phyloP scores from a whole-genome alignment of 2,113 vertebrate species.

The Terrapene triunguis region DNA sequence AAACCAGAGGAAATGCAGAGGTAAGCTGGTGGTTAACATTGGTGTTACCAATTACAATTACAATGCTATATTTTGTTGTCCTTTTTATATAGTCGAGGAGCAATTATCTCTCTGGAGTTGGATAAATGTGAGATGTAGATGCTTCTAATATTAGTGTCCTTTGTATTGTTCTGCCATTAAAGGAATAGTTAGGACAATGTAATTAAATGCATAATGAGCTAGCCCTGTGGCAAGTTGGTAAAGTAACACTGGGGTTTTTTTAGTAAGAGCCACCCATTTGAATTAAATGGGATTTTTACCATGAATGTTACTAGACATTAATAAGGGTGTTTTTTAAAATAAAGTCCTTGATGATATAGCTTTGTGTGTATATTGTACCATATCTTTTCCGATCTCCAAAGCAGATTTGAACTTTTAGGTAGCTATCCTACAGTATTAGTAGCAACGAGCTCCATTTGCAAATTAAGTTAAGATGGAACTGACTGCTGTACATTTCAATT shows the following conservation, averaged over 20 bases:
- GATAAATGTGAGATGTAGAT: neutral
- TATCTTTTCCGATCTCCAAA: constrained; percentile 3
- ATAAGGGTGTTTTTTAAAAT: constrained; percentile 13
- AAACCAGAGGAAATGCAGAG: constrained; percentile 66
- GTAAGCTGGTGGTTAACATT: constrained; percentile 66
- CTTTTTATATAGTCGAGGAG: neutral
- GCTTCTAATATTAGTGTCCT: neutral
- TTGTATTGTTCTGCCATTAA: constrained; percentile 8
- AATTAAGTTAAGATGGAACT: constrained; percentile 5
- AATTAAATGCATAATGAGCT: neutral
- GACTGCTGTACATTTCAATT: neutral
- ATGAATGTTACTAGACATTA: neutral
- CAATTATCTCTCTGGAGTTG: neutral
- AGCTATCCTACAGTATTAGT: neutral
- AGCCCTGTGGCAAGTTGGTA: neutral
- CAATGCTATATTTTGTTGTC: neutral
- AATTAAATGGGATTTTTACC: neutral
- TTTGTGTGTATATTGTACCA: accelerated
- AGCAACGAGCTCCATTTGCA: neutral
- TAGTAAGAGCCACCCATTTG: neutral
- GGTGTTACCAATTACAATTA: too few relatives aligned
- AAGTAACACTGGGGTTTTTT: neutral
- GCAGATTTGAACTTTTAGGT: neutral
- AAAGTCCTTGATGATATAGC: neutral
- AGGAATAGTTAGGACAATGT: neutral